phyloP scores from a whole-genome alignment of 2,888 invertebrate species.

The Brachylomia viminalis region DNA sequence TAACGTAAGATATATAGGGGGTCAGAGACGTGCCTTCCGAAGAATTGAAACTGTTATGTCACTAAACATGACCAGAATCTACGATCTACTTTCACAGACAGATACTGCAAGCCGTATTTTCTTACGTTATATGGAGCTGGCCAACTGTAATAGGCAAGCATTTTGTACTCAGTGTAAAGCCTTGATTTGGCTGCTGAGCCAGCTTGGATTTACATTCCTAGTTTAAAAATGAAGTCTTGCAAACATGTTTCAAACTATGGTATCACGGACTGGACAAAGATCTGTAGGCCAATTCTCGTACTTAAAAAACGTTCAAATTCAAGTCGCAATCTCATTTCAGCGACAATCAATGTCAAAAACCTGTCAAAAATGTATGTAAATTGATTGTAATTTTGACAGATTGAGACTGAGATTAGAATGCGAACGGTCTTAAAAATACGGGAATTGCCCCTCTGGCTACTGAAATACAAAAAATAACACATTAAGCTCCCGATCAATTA shows the following conservation, averaged over 20 bases:
- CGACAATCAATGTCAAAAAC: too few relatives aligned
- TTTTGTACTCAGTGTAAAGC: slow-evolving; percentile 21
- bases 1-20: not conserved
- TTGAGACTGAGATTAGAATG: too few relatives aligned
- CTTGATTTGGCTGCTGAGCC: slow-evolving; percentile 15
- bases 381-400: too few relatives aligned
- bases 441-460: not conserved
- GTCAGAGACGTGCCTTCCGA: slow-evolving; percentile 54
- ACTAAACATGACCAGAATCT: slow-evolving; percentile 58
- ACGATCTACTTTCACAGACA: slow-evolving; percentile 30
- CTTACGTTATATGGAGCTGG: slow-evolving; percentile 11
- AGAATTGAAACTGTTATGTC: slow-evolving; percentile 58
- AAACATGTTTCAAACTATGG: not conserved
- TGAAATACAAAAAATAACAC: slow-evolving; percentile 13
- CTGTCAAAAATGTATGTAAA: too few relatives aligned
- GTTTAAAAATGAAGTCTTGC: slow-evolving; percentile 1
- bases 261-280: not conserved
- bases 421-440: too few relatives aligned
- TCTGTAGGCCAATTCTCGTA: too few relatives aligned
- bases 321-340: too few relatives aligned
- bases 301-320: too few relatives aligned
- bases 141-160: slow-evolving; percentile 24
- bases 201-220: slow-evolving; percentile 6
- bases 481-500: slow-evolving; percentile 18
- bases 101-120: slow-evolving; percentile 39